Percentiles rank a stretch among this genome's conserved stretches.
Conservation (phyloP, 2,113 vertebrate genomes). For the Sprattus sprattus region DNA sequence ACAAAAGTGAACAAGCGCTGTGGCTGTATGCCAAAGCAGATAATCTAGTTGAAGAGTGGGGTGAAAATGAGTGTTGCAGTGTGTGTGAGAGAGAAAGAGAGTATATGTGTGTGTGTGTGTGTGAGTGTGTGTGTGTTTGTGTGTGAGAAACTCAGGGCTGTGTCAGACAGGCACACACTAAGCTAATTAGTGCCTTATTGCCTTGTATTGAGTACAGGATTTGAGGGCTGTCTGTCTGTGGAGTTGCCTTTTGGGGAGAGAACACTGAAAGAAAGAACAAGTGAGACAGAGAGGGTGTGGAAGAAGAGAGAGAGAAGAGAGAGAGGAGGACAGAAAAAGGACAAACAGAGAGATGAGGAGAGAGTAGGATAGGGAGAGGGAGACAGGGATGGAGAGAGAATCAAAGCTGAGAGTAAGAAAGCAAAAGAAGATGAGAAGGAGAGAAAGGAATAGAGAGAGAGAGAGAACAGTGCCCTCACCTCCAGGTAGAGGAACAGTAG, state of each 20-base stretch:
- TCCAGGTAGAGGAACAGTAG: too few species aligned
- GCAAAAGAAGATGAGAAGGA: neutral
- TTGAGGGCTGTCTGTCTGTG: neutral
- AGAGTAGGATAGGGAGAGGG: too few species aligned
- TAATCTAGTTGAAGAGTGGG: neutral
- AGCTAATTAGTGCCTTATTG: conserved; percentile 2
- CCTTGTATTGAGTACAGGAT: neutral
- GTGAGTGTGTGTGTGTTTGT: neutral
- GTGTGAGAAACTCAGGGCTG: neutral
- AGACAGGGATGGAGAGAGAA: too few species aligned
- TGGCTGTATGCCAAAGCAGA: conserved; percentile 34
- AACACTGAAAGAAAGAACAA: neutral
- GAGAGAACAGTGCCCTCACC: neutral
- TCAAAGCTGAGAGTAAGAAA: conserved; percentile 5
- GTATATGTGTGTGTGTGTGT: neutral
- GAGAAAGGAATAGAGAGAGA: neutral
- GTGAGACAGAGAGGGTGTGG: neutral
- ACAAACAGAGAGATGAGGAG: neutral
- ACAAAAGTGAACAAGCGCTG: conserved; percentile 17
- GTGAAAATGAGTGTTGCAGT: neutral
- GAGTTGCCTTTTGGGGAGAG: neutral
- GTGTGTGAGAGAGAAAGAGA: neutral
- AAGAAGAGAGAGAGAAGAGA: neutral
- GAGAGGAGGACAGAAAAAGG: neutral
- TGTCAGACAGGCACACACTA: neutral